A percentile compares a stretch with the other conserved stretches of the same genome.
These are phyloP conservation scores for Babyrousa celebensis DNA, from an alignment of 2,797 vertebrate species.

Conservation along the genomic window DNA sequence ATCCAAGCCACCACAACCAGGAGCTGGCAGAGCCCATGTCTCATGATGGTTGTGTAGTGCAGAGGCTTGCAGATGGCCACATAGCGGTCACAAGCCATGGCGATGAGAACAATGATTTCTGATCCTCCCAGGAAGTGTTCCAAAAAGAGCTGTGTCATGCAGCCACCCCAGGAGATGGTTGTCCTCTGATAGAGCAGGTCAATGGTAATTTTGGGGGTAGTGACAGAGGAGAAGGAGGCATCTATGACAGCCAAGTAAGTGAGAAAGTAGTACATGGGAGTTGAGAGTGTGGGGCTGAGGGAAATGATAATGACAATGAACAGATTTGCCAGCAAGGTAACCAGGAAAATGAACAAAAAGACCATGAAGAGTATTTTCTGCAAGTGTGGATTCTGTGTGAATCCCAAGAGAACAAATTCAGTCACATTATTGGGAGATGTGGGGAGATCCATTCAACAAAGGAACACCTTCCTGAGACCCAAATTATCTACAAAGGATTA, in stretches of 20 bases:
- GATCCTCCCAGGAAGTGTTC: conserved; percentile 85
- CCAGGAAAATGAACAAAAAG: conserved; percentile 83
- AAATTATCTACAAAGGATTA: background rate
- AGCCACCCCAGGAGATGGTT: conserved; percentile 79
- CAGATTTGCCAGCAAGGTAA: conserved; percentile 16
- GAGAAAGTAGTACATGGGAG: conserved; percentile 86
- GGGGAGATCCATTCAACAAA: background rate
- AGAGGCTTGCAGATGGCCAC: conserved; percentile 86
- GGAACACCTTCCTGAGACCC: background rate
- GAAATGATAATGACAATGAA: conserved; percentile 79
- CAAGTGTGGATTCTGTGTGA: conserved; percentile 81
- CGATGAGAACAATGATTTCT: conserved; percentile 85
- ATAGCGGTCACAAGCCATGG: conserved; percentile 86
- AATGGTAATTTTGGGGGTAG: conserved; percentile 83
- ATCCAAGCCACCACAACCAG: conserved; percentile 82
- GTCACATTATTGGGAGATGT: conserved; percentile 50
- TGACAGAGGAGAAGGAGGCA: conserved; percentile 82
- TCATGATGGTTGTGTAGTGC: conserved; percentile 82
- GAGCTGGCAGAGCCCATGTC: conserved; percentile 64
- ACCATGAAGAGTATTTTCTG: conserved; percentile 81
- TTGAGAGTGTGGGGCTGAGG: conserved; percentile 73
- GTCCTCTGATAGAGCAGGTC: conserved; percentile 80
- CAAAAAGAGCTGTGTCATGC: conserved; percentile 84
- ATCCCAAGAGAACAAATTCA: conserved; percentile 83
- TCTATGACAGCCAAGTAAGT: conserved; percentile 84